Evolutionary conservation across 2,113 vertebrate species (phyloP), one percentile per base, ranked within the genome.

Genomic region (Speoplatyrhinus poulsoni): DNA sequence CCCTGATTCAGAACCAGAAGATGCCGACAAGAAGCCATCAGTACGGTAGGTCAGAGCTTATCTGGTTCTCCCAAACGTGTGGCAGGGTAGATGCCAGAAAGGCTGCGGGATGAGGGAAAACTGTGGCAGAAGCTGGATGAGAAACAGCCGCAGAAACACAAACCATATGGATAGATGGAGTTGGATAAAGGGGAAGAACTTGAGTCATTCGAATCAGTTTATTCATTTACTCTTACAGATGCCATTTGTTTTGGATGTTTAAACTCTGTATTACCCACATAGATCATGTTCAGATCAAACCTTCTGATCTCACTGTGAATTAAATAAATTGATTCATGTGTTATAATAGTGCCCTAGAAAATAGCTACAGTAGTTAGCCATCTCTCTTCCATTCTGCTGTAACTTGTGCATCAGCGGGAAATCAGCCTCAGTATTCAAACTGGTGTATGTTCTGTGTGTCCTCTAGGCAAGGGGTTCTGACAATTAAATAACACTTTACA

Each of bases 101-200:
- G 85, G 74, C 26, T 71, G 75, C 72, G 66, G 50, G 56, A 53
- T 0, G 17, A 53, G 70, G 65, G 74, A 58, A 71, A 17, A 70
- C 75, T 73, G 65, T 62, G 76, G 80, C 59, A 82, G 74, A 60
- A 70, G 58, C 65, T 78, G 73, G 79, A 86, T 81, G 72, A 81
- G 81, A 87, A 79, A 83, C 70, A 85, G 84, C 76, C 69, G 90
- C 70, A 80, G 73, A 91, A 91, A 92, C 54, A 1, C 67, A 81
- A 88, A 88, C 82, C 88, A 91, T 88, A 90, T 89, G 90, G 73
- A 86, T 56, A 66, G 76, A 82, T 56, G 50, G 73, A 83, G 79
- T 82, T 68, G 69, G 80, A 87, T 76, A 77, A 77, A 61, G 70
- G 72, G 56, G 82, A 82, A 84, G 85, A 87, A 75, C 82, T 80